These are phyloP conservation scores for Hydrochoerus hydrochaeris DNA, from an alignment of 2,113 vertebrate species.

Conservation along the genomic window DNA sequence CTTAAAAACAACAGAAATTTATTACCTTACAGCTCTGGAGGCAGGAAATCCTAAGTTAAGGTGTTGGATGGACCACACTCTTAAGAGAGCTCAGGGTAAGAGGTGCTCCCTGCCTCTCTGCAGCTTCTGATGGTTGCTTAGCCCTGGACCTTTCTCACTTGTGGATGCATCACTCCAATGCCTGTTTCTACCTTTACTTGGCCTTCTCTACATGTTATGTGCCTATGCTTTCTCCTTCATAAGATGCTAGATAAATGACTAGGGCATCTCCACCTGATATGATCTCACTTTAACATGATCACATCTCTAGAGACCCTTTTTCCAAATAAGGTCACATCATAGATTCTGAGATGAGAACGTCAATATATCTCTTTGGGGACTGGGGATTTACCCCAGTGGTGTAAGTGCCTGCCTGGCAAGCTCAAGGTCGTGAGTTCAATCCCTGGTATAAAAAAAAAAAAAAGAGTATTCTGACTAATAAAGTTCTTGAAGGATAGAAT, in stretches of 20 bases:
- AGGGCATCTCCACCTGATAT: background rate
- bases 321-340: background rate
- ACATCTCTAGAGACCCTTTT: background rate
- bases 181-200: background rate
- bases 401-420: no score
- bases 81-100: background rate
- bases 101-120: background rate
- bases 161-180: rapidly evolving
- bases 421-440: no score
- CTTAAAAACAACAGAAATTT: background rate
- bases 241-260: background rate
- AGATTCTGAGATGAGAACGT: background rate
- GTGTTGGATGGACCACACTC: background rate
- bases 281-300: background rate
- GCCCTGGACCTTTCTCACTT: background rate
- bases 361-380: background rate
- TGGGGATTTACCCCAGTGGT: no score
- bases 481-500: background rate
- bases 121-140: background rate
- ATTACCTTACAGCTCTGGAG: background rate
- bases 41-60: background rate
- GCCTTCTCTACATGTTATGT: background rate
- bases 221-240: background rate
- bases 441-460: no score
- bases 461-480: background rate